Conservation (phyloP, 2,888 invertebrate species). For the Plusia festucae region DNA sequence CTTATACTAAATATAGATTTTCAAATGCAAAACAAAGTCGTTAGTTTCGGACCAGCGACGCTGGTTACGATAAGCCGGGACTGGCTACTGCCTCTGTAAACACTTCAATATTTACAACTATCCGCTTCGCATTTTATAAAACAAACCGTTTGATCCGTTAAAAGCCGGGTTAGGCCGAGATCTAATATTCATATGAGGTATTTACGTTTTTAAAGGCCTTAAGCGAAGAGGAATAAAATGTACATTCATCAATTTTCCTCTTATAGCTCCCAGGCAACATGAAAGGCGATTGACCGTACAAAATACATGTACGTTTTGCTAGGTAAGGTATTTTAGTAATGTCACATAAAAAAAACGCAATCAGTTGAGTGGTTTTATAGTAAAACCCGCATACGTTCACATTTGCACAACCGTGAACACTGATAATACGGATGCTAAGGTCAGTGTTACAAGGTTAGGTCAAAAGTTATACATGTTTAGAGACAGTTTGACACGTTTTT, state of each 20-base stretch:
- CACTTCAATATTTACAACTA: constrained; percentile 63
- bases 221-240: neutral
- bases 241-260: neutral
- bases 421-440: constrained; percentile 36
- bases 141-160: constrained; percentile 10
- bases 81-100: constrained; percentile 57
- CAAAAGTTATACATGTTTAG: constrained; percentile 15
- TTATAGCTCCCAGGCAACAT: neutral
- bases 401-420: constrained; percentile 10
- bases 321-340: constrained; percentile 12
- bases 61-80: constrained; percentile 56
- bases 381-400: constrained; percentile 25
- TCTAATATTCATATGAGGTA: constrained; percentile 4
- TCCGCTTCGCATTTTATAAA: constrained; percentile 34
- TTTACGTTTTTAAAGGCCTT: neutral
- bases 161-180: constrained; percentile 1
- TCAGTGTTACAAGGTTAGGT: constrained; percentile 54
- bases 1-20: constrained; percentile 55
- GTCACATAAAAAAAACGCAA: constrained; percentile 23
- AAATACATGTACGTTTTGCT: constrained; percentile 5
- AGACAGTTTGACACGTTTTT: constrained; percentile 26
- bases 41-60: constrained; percentile 32
- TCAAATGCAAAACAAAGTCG: constrained; percentile 60
- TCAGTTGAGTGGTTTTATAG: constrained; percentile 37
- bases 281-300: neutral